These are phyloP conservation scores for Leptinotarsa texana DNA, from an alignment of 1,140 invertebrate genomes.

Conservation along the genomic window DNA sequence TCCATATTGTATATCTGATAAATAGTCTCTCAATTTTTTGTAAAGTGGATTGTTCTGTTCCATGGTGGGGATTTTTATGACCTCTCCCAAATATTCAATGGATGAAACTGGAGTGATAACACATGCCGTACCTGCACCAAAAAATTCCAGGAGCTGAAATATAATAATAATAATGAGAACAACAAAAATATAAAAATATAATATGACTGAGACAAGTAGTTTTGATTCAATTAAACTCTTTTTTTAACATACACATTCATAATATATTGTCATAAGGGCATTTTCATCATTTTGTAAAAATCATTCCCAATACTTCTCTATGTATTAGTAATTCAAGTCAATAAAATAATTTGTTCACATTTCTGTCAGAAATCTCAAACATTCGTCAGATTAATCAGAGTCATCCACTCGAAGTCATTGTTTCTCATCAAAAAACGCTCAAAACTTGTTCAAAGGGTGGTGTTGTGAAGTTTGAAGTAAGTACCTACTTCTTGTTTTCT, in stretches of 20 bases:
- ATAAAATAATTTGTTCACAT: too few species aligned
- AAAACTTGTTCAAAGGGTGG: background rate
- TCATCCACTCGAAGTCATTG: too few species aligned
- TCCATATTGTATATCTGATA: constrained; percentile 88
- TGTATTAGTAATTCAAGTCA: too few species aligned
- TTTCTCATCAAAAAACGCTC: background rate
- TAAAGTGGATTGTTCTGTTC: constrained; percentile 70
- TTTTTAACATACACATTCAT: background rate
- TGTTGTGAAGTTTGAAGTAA: background rate
- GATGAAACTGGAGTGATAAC: constrained; percentile 86
- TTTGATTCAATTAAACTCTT: background rate
- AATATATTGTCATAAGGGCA: too few species aligned
- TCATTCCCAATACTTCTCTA: too few species aligned
- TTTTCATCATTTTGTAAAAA: too few species aligned
- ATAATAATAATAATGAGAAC: constrained; percentile 11
- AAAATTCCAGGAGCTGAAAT: constrained; percentile 85
- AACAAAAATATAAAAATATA: too few species aligned
- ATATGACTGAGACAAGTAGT: background rate
- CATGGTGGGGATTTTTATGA: constrained; percentile 75
- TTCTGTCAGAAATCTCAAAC: too few species aligned
- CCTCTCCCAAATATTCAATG: constrained; percentile 72
- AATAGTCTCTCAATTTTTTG: constrained; percentile 69
- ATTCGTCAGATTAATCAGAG: too few species aligned
- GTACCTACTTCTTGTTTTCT: too few species aligned
- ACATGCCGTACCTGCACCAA: constrained; percentile 93